Conservation (phyloP, 2,888 invertebrate species). For the Ectemnius continuus region DNA sequence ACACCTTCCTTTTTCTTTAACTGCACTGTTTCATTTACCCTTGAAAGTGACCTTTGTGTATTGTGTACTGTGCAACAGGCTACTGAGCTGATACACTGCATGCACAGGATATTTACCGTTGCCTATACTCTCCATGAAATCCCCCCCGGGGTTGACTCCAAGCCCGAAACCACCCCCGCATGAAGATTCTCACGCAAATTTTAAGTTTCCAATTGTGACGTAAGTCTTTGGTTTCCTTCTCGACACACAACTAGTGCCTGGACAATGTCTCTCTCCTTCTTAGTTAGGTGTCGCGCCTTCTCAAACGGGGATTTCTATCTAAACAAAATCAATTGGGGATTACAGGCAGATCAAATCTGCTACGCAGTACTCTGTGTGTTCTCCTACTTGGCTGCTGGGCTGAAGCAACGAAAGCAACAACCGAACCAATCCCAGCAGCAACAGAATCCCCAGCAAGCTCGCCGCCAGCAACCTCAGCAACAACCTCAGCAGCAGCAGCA, state of each 20-base stretch:
- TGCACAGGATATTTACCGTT: slow-evolving; percentile 90
- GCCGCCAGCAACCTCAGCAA: slow-evolving; percentile 55
- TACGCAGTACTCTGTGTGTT: slow-evolving; percentile 99
- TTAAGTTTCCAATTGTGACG: slow-evolving; percentile 55
- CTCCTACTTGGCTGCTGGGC: slow-evolving; percentile 97
- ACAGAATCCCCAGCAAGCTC: slow-evolving; percentile 65
- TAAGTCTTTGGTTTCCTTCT: slow-evolving; percentile 59
- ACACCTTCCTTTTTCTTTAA: too few relatives aligned
- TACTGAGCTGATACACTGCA: slow-evolving; percentile 86
- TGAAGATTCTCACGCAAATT: slow-evolving; percentile 66
- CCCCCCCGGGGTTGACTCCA: slow-evolving; percentile 67
- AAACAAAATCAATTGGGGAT: slow-evolving; percentile 35
- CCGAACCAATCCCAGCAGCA: slow-evolving; percentile 66
- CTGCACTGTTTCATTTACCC: too few relatives aligned
- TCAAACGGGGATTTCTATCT: too few relatives aligned
- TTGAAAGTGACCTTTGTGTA: slow-evolving; percentile 23
- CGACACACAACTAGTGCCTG: not conserved
- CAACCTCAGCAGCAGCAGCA: slow-evolving; percentile 79
- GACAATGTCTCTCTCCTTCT: too few relatives aligned
- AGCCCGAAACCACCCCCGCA: slow-evolving; percentile 63
- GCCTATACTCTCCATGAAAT: slow-evolving; percentile 80
- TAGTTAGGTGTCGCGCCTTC: too few relatives aligned
- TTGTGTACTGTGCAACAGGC: slow-evolving; percentile 81
- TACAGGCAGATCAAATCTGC: slow-evolving; percentile 98
- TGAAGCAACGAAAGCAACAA: slow-evolving; percentile 82